Evolutionary conservation across 2,888 invertebrate species (phyloP), one percentile per base, ranked within the genome.

Genomic region (Tetragonisca angustula): DNA sequence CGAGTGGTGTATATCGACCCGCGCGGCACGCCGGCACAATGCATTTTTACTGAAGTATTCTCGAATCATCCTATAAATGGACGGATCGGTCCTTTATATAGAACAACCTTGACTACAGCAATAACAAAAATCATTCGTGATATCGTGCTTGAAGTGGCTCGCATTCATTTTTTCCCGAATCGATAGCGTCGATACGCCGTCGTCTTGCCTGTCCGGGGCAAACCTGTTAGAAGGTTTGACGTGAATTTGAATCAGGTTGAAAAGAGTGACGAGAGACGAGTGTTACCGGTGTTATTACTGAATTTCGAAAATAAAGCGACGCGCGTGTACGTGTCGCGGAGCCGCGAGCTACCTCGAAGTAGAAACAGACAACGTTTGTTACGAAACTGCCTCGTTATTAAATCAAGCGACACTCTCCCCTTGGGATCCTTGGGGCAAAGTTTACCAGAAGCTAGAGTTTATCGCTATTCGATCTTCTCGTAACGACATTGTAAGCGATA

Each of bases 1-100:
- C 52, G 11, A 49, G 52, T 49, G 21, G n/a, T 27, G 21, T n/a
- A 32, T 83, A 85, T 85, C 79, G 83, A 89, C 59, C 59, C 86
- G 61, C 59, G 9, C 43, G 1, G 43, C 61, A 64, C 61, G 59
- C 49, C 76, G 54, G 68, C 77, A 65, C 81, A 76, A 89, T 88
- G 85, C 89, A 88, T 89, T 90, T 89, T 90, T 88, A 85, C 87
- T 73, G 74, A 65, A 82, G 76, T 73, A 87, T 88, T 76, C 81
- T 79, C 85, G 86, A 32, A 85, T 89, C 83, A 78, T 85, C 81
- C 87, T 90, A 90, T 88, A 90, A 90, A 90, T 86, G 84, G 87
- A 87, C 77, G 62, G 59, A 52, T 36, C 73, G 17, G 2, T 21
- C 15, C 83, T 88, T 87, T 86, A 85, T 85, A 88, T 84, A 84